These are phyloP conservation scores for Melanerpes formicivorus DNA, from an alignment of 2,113 vertebrate genomes.

Conservation along the genomic window DNA sequence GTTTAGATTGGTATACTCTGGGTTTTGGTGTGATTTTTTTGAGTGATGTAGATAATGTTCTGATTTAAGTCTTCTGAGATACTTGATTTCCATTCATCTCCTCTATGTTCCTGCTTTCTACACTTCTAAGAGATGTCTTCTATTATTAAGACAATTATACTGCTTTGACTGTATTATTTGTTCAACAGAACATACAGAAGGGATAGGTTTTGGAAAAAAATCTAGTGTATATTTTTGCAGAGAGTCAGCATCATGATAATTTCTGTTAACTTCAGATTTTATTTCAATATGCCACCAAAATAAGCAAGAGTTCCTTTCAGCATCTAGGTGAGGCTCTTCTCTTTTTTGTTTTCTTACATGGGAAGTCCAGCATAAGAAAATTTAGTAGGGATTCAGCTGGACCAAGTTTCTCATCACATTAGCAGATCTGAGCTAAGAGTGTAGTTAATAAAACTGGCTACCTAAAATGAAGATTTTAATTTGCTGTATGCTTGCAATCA, in stretches of 20 bases:
- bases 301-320: background rate
- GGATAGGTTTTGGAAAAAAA: background rate
- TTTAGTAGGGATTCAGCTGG: background rate
- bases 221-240: background rate
- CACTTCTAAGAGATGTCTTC: background rate
- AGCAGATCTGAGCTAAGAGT: background rate
- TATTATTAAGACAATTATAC: background rate
- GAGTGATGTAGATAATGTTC: constrained; percentile 10
- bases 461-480: background rate
- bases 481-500: background rate
- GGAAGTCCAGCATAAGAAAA: background rate
- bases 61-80: background rate
- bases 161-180: background rate
- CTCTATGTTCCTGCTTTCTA: background rate
- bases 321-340: background rate
- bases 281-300: background rate
- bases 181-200: background rate
- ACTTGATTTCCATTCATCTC: background rate
- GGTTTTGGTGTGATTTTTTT: constrained; percentile 8
- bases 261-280: background rate
- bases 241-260: background rate
- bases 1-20: background rate
- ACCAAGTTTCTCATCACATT: background rate
- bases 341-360: background rate
- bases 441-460: background rate